Evolutionary conservation across 2,888 invertebrate species (phyloP).

Genomic region (Tridacna gigas): DNA sequence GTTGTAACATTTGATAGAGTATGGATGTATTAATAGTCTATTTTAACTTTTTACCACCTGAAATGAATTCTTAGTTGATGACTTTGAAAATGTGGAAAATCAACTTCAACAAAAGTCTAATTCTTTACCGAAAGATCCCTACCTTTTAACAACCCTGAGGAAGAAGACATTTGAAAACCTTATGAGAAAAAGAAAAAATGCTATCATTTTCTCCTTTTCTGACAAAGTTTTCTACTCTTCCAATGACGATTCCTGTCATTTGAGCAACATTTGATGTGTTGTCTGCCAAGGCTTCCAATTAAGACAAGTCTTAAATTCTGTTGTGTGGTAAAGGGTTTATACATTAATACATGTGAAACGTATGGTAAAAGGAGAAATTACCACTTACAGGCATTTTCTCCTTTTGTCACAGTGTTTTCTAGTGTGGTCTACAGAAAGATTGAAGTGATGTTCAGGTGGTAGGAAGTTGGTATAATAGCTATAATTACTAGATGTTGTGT

Average conservation of each 20-base stretch:
- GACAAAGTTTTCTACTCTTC: too few species aligned
- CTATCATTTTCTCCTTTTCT: background rate
- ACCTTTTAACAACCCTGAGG: too few species aligned
- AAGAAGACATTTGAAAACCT: background rate
- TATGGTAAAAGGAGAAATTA: background rate
- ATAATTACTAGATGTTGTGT: too few species aligned
- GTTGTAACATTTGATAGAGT: slow-evolving; percentile 9
- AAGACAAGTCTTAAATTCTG: too few species aligned
- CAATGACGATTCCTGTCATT: too few species aligned
- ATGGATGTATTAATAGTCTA: background rate
- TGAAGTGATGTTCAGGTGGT: too few species aligned
- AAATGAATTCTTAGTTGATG: background rate
- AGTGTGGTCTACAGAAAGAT: too few species aligned
- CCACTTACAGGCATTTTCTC: background rate
- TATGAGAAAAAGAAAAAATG: background rate
- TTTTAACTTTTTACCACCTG: background rate
- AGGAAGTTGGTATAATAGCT: too few species aligned
- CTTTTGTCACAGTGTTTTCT: background rate
- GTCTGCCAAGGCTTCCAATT: too few species aligned
- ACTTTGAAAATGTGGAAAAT: background rate
- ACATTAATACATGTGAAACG: background rate
- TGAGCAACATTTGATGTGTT: too few species aligned
- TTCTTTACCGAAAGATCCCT: too few species aligned
- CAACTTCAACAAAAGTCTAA: background rate
- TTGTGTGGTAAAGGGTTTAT: too few species aligned